Evolutionary conservation across 2,113 vertebrate genomes (phyloP).

Genomic region (Neodontobutis hainanensis): DNA sequence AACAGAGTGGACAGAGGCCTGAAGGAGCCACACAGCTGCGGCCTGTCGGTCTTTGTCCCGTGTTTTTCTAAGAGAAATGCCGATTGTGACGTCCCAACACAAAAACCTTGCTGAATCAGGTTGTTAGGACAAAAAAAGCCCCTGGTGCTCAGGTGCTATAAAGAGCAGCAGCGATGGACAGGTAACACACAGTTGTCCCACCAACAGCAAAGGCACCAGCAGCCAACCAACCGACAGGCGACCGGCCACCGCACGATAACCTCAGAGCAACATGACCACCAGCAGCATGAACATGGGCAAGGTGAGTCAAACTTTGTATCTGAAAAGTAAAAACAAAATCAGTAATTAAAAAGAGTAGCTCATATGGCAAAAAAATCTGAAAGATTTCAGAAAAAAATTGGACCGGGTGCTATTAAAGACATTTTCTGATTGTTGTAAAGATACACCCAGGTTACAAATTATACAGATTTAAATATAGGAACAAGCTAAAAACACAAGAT

Average conservation of each 20-base stretch:
- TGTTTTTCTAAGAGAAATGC: conserved; percentile 52
- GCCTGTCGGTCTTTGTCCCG: conserved; percentile 29
- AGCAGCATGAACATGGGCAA: conserved; percentile 52
- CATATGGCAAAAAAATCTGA: too few species aligned
- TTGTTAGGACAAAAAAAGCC: conserved; percentile 38
- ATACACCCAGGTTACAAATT: too few species aligned
- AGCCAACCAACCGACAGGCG: neutral
- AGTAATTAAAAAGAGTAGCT: too few species aligned
- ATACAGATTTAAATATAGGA: too few species aligned
- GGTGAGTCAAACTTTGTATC: conserved; percentile 25
- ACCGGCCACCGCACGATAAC: conserved; percentile 15
- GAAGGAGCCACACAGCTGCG: conserved; percentile 38
- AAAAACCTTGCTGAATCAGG: conserved; percentile 42
- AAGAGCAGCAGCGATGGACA: conserved; percentile 44
- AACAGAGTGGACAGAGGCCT: conserved; percentile 15
- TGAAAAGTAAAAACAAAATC: too few species aligned
- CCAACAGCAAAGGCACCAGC: conserved; percentile 4
- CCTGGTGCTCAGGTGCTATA: conserved; percentile 53
- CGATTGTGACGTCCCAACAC: conserved; percentile 26
- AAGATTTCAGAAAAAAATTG: too few species aligned
- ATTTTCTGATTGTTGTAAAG: too few species aligned
- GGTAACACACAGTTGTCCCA: conserved; percentile 34
- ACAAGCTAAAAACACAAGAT: too few species aligned
- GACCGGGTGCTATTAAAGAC: too few species aligned
- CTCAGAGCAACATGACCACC: conserved; percentile 37